Conservation (phyloP, 1,140 invertebrate species). For the Microplitis demolitor region DNA sequence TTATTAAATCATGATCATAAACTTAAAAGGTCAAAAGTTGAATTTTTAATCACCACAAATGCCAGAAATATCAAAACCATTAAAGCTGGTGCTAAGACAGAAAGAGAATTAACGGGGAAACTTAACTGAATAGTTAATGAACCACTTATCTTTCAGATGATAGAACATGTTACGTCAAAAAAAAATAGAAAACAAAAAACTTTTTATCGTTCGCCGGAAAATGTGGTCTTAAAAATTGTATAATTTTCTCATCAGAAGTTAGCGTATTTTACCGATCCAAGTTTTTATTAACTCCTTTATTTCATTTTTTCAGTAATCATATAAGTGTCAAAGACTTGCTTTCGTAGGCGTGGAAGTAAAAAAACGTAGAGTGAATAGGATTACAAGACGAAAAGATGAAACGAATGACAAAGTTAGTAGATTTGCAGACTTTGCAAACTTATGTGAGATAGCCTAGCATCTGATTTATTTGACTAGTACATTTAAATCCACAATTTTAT, state of each 20-base stretch:
- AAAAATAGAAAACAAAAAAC: slow-evolving; percentile 1
- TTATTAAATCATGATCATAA: background rate
- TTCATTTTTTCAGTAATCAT: background rate
- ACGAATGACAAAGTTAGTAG: background rate
- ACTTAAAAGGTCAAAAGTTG: background rate
- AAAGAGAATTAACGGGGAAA: background rate
- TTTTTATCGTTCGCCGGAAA: background rate
- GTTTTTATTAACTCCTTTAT: background rate
- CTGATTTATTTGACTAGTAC: slow-evolving; percentile 12
- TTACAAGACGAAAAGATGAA: background rate
- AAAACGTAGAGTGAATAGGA: background rate
- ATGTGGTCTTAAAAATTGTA: slow-evolving; percentile 12
- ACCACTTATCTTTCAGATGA: background rate
- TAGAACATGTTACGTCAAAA: background rate
- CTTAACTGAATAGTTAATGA: background rate
- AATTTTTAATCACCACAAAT: background rate
- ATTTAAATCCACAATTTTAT: slow-evolving; percentile 6
- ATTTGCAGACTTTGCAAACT: slow-evolving; percentile 9
- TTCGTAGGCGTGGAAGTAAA: background rate
- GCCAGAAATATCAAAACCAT: background rate
- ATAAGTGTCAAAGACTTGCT: background rate
- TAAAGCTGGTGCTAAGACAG: background rate
- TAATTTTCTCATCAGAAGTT: slow-evolving; percentile 21
- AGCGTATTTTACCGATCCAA: background rate
- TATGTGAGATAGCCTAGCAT: background rate